A percentile compares a stretch with the other conserved stretches of the same genome.
phyloP scores from a whole-genome alignment of 2,113 vertebrate species.

The Athene noctua region DNA sequence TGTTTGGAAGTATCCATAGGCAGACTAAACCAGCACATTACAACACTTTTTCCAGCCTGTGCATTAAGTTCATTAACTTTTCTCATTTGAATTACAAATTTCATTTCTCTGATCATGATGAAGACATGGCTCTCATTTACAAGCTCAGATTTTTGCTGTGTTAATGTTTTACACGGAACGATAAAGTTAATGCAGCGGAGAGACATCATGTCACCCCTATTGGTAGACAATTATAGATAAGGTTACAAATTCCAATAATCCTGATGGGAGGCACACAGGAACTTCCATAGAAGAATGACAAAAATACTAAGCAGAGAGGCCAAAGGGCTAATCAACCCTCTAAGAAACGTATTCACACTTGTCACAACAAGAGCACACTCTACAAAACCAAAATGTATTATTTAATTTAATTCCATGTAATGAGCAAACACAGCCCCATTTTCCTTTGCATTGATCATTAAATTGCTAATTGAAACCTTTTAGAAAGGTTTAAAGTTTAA shows the following conservation, averaged over 20 bases:
- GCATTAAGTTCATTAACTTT: slow-evolving; percentile 76
- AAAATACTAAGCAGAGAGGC: slow-evolving; percentile 32
- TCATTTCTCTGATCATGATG: slow-evolving; percentile 65
- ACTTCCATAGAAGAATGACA: slow-evolving; percentile 4
- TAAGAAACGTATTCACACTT: slow-evolving; percentile 16
- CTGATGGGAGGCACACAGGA: slow-evolving; percentile 9
- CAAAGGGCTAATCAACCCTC: slow-evolving; percentile 17
- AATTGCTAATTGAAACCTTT: slow-evolving; percentile 32
- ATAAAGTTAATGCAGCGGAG: slow-evolving; percentile 68
- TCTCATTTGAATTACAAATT: slow-evolving; percentile 79
- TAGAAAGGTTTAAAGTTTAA: slow-evolving; percentile 25
- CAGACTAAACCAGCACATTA: slow-evolving; percentile 69
- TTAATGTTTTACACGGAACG: slow-evolving; percentile 67
- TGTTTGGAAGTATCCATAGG: slow-evolving; percentile 65
- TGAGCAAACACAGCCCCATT: background rate
- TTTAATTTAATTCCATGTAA: slow-evolving; percentile 42
- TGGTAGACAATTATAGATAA: slow-evolving; percentile 63
- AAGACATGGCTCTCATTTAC: slow-evolving; percentile 68
- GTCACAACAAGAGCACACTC: background rate
- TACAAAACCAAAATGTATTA: slow-evolving; percentile 23
- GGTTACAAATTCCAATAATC: slow-evolving; percentile 52
- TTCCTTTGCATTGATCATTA: background rate
- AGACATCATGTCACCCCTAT: slow-evolving; percentile 42
- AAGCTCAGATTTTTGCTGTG: slow-evolving; percentile 62
- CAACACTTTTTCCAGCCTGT: slow-evolving; percentile 55